These are phyloP conservation scores for Chelonoidis abingdonii DNA, from an alignment of 2,113 vertebrate genomes.

Conservation along the genomic window DNA sequence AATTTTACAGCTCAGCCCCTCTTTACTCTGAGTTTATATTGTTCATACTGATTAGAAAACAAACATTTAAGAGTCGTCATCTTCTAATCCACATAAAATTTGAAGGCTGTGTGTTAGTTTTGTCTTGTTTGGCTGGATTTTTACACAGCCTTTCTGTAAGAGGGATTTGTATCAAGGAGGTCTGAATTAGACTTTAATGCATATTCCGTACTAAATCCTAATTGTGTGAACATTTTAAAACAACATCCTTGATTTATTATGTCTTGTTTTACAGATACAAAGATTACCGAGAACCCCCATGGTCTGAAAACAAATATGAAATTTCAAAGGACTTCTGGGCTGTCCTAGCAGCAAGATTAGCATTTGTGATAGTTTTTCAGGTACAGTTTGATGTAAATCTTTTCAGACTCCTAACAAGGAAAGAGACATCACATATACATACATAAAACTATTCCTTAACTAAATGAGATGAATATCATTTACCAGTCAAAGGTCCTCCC, in stretches of 20 bases:
- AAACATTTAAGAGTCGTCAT: not conserved
- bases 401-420: not conserved
- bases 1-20: not conserved
- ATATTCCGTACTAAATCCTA: not conserved
- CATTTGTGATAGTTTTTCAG: constrained; percentile 97
- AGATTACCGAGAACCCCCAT: constrained; percentile 94
- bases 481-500: not conserved
- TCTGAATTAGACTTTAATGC: not conserved
- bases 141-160: not conserved
- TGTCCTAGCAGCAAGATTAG: constrained; percentile 91
- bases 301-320: constrained; percentile 90
- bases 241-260: not conserved
- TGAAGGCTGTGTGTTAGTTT: not conserved
- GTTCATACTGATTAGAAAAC: not conserved
- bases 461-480: not conserved
- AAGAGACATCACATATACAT: rapidly evolving
- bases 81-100: not conserved
- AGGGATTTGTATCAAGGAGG: not conserved
- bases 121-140: not conserved
- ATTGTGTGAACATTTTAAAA: not conserved
- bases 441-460: not conserved
- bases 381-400: constrained; percentile 64
- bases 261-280: constrained; percentile 86
- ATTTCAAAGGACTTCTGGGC: constrained; percentile 98
- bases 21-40: not conserved